Conservation (phyloP, 2,888 invertebrate species). For the Trisateles emortualis region DNA sequence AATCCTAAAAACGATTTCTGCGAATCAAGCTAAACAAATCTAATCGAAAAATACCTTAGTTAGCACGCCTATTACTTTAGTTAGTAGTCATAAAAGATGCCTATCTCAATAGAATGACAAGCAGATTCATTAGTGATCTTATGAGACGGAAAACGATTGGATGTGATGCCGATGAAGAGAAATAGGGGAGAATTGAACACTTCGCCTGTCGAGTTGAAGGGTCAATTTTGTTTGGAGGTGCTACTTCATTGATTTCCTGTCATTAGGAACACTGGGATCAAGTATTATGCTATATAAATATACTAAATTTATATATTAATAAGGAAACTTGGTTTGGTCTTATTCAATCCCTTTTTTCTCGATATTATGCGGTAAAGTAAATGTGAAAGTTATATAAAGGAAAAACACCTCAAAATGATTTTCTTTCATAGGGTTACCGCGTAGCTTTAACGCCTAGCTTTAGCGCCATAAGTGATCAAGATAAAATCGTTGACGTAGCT, state of each 20-base stretch:
- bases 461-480: no score
- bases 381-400: no score
- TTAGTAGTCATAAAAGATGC: slow-evolving; percentile 37
- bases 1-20: slow-evolving; percentile 12
- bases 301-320: not conserved
- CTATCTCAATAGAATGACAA: slow-evolving; percentile 38
- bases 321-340: not conserved
- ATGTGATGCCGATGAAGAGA: slow-evolving; percentile 43
- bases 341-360: not conserved
- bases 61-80: slow-evolving; percentile 24
- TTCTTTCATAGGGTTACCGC: no score
- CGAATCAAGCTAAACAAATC: slow-evolving; percentile 16
- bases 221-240: slow-evolving; percentile 41
- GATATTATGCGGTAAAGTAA: no score
- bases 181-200: slow-evolving; percentile 42
- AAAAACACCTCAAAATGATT: no score
- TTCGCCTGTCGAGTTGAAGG: slow-evolving; percentile 35
- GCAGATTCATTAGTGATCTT: slow-evolving; percentile 48
- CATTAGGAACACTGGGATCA: slow-evolving; percentile 20
- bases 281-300: slow-evolving; percentile 1
- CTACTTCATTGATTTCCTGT: slow-evolving; percentile 35
- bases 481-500: no score
- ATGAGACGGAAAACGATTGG: slow-evolving; percentile 45
- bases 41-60: slow-evolving; percentile 21
- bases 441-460: no score